Evolutionary conservation across 2,113 vertebrate genomes (phyloP).

Genomic region (Pipa parva): DNA sequence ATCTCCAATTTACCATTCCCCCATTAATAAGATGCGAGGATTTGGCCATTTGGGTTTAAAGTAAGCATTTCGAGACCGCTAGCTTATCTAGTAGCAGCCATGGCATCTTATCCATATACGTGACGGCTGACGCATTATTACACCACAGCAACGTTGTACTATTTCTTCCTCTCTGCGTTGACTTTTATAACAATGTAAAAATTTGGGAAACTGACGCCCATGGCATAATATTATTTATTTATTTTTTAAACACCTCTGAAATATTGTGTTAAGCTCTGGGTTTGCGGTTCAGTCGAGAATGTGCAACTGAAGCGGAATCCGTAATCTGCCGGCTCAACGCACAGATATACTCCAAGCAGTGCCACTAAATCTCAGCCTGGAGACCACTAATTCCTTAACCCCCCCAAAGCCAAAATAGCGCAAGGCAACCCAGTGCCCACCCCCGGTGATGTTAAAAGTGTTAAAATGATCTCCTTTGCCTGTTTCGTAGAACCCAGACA

Average conservation of each 20-base stretch:
- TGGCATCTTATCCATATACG: too few species aligned
- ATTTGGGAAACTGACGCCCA: constrained; percentile 17
- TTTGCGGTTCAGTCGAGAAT: constrained; percentile 14
- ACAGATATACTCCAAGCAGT: too few species aligned
- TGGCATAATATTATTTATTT: too few species aligned
- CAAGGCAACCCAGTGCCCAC: too few species aligned
- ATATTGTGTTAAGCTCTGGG: constrained; percentile 8
- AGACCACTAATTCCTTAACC: too few species aligned
- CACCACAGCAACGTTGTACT: background rate
- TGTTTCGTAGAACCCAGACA: background rate
- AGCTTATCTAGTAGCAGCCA: too few species aligned
- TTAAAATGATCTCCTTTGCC: constrained; percentile 24
- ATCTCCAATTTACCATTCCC: too few species aligned
- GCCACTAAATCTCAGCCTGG: too few species aligned
- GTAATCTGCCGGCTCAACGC: background rate
- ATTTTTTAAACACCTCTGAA: constrained; percentile 48
- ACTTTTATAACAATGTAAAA: constrained; percentile 22
- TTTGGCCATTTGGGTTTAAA: too few species aligned
- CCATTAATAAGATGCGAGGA: too few species aligned
- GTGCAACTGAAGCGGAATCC: background rate
- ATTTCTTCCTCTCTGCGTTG: background rate
- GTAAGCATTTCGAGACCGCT: too few species aligned
- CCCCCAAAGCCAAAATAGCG: too few species aligned
- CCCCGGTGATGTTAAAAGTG: constrained; percentile 21
- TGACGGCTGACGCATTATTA: background rate